Base-by-base conservation (phyloP, 2,888 invertebrate genomes). In the Torymus aiolomorphi region DNA sequence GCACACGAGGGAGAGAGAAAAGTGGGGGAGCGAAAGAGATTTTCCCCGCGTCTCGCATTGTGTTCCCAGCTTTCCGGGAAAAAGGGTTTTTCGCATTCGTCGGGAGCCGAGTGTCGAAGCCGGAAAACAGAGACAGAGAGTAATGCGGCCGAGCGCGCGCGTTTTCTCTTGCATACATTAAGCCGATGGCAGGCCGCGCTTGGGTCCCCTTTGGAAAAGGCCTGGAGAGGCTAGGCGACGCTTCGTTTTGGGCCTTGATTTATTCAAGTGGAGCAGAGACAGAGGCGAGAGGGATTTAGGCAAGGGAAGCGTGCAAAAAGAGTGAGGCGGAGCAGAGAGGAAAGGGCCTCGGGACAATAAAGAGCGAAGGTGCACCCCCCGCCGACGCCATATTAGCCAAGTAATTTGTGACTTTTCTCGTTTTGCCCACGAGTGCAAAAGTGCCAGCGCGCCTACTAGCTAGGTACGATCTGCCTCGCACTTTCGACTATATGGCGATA, bases 211-310 rank as follows among this genome's bases (percentile, higher is more conserved):
- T 72, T 71, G n/a, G 11, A 59, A 74, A 67, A 51, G 14, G 20
- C 52, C 8, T 61, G 20, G 65, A 65, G 62, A 76, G 71, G 65
- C 63, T 20, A 24, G 61, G 10, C 42, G 3, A 8, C 8, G 10
- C 8, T 31, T 42, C 42, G 42, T 42, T 8, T 42, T 12, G 31
- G 57, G 63, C 51, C 78, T 84, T 85, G 82, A 86, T 86, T 87
- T 88, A 86, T 86, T 87, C 86, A 88, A 88, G 80, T 87, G 82
- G 87, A 86, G 87, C 86, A 88, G 52, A 65, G 65, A 57, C 52
- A 42, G 31, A 16, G 16, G 24, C 2, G 20, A 14, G n/a, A 61
- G 42, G 51, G 2, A 61, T 12, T 42, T 5, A n/a, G 63, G 10
- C 51, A 51, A 14, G n/a, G 51, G 51, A 61, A 20, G 14, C 31